Conservation (phyloP, 2,113 vertebrate species). For the Tychaedon coryphoeus region DNA sequence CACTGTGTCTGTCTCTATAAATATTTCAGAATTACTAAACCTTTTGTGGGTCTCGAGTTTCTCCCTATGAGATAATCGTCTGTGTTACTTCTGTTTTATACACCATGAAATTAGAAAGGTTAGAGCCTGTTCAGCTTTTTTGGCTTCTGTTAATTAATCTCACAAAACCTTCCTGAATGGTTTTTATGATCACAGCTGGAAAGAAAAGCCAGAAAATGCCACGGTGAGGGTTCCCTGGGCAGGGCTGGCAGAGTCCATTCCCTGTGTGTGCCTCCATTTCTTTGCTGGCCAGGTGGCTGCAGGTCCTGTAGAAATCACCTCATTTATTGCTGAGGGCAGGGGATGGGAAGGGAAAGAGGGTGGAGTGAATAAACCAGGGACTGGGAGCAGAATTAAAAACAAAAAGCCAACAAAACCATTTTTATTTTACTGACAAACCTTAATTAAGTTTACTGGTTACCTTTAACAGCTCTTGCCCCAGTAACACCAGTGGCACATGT, state of each 20-base stretch:
- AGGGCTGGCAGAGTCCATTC: neutral
- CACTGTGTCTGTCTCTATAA: neutral
- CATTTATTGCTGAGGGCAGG: neutral
- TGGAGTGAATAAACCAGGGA: neutral
- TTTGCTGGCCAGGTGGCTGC: neutral
- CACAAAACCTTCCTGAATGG: neutral
- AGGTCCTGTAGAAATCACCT: fast-evolving
- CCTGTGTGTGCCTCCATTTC: fast-evolving
- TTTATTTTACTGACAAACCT: neutral
- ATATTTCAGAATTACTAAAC: neutral
- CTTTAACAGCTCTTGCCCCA: neutral
- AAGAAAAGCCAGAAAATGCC: neutral
- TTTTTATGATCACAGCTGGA: neutral
- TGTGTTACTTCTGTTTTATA: neutral
- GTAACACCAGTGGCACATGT: fast-evolving
- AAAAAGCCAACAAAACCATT: neutral
- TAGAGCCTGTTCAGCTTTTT: neutral
- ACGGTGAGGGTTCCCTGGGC: neutral
- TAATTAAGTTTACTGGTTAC: neutral
- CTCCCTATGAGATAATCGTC: neutral
- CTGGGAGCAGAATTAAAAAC: neutral
- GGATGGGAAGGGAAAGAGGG: neutral
- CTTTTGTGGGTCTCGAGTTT: neutral
- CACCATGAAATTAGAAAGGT: constrained; percentile 33
- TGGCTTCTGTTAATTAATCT: neutral